Conservation (phyloP, 2,797 vertebrate genomes). For the Saxicola maurus region DNA sequence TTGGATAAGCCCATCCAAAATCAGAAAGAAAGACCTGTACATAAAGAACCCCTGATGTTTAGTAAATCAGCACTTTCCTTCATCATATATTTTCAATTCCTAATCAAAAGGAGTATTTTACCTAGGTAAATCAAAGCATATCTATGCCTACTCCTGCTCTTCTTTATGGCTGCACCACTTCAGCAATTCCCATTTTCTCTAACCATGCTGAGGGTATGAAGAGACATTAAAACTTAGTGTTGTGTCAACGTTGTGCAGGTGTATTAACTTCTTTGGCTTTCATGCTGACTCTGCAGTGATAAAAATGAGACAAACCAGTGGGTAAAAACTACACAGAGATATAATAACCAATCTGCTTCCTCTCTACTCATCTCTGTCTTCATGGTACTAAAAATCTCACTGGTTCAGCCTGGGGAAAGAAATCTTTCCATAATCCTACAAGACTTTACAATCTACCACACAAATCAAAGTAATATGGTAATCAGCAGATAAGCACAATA, state of each 20-base stretch:
- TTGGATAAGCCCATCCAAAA: not conserved
- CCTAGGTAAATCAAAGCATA: not conserved
- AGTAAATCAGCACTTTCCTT: not conserved
- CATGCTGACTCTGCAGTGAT: slow-evolving; percentile 47
- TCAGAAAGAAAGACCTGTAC: not conserved
- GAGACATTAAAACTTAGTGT: slow-evolving; percentile 3
- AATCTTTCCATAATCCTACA: slow-evolving; percentile 60
- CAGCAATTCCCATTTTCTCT: slow-evolving; percentile 26
- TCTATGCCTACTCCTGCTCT: not conserved
- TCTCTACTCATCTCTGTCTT: slow-evolving; percentile 48
- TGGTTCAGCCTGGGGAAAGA: slow-evolving; percentile 53
- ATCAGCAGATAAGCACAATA: slow-evolving; percentile 64
- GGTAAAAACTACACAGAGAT: slow-evolving; percentile 40
- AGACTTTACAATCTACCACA: slow-evolving; percentile 64
- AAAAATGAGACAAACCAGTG: slow-evolving; percentile 56
- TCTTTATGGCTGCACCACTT: not conserved
- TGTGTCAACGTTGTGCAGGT: slow-evolving; percentile 1
- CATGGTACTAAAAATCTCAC: slow-evolving; percentile 55
- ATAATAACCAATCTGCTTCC: slow-evolving; percentile 48
- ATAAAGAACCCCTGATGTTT: not conserved
- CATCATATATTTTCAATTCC: not conserved
- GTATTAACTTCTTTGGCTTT: slow-evolving; percentile 34
- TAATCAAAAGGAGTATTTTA: slow-evolving; percentile 29
- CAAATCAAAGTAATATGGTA: slow-evolving; percentile 69
- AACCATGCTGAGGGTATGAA: not conserved